Evolutionary conservation across 2,113 vertebrate species (phyloP).

Genomic region (Tragelaphus buxtoni): DNA sequence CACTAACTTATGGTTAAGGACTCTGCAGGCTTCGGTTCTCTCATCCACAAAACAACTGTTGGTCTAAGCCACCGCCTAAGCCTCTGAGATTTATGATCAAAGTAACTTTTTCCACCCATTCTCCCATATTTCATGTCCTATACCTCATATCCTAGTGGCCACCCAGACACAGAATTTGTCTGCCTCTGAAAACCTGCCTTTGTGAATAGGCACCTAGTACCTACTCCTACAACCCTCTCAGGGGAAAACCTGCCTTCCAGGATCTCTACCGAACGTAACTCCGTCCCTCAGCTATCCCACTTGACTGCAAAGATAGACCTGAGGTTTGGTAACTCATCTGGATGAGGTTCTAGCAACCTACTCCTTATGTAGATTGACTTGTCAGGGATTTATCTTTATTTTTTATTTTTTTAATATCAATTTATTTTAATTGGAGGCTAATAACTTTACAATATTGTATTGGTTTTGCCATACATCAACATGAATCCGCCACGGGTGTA

Average conservation of each 20-base stretch:
- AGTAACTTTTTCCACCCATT: not conserved
- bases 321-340: not conserved
- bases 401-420: no score
- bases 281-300: not conserved
- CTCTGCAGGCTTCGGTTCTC: not conserved
- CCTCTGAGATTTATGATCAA: not conserved
- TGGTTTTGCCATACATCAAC: no score
- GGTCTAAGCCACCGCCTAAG: not conserved
- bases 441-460: no score
- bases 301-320: not conserved
- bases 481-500: no score
- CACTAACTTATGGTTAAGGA: not conserved
- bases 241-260: not conserved
- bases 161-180: not conserved
- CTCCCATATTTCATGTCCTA: not conserved
- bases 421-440: no score
- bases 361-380: not conserved
- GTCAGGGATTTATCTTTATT: not conserved
- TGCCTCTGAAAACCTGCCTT: not conserved
- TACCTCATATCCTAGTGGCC: not conserved
- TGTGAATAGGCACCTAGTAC: not conserved
- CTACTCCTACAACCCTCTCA: not conserved
- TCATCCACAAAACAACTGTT: not conserved
- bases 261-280: no score
- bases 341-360: not conserved